Percentiles rank a stretch among this genome's conserved stretches.
Evolutionary conservation across 2,113 vertebrate genomes (phyloP).

Genomic region (Echinops telfairi): DNA sequence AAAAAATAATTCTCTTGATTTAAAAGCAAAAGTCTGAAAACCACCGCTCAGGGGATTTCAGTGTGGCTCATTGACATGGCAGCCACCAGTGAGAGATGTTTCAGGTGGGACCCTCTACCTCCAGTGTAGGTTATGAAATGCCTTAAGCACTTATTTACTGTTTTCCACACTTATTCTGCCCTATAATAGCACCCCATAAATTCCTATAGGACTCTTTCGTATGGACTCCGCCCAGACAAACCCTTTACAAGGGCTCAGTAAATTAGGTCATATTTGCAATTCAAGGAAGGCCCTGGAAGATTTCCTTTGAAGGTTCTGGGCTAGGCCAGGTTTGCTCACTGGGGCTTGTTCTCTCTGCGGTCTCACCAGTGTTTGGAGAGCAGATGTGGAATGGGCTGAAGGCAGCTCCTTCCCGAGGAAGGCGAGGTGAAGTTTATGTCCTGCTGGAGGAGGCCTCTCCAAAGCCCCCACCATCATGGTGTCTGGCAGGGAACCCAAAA

Average conservation of each 20-base stretch:
- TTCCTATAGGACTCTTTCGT: background rate
- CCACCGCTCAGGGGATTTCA: rapidly evolving
- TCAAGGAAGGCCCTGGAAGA: background rate
- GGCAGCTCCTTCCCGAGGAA: no score
- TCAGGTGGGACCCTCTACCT: rapidly evolving
- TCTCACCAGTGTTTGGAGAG: rapidly evolving
- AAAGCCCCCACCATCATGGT: rapidly evolving
- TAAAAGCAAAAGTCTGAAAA: no score
- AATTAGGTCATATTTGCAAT: rapidly evolving
- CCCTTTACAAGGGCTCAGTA: background rate
- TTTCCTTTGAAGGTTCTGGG: background rate
- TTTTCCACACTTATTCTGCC: rapidly evolving
- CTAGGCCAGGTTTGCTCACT: rapidly evolving
- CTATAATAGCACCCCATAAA: rapidly evolving
- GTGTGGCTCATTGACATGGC: rapidly evolving
- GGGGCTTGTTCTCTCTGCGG: rapidly evolving
- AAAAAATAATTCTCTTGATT: no score
- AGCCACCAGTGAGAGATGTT: rapidly evolving
- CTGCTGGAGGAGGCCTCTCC: rapidly evolving
- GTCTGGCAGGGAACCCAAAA: background rate
- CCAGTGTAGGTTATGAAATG: rapidly evolving
- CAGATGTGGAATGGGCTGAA: background rate
- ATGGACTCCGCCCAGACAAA: background rate
- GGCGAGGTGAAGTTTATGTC: no score
- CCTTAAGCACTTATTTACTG: background rate